These are phyloP conservation scores for Globodera ellingtonae DNA, from an alignment of 1,140 invertebrate species.

Conservation along the genomic window DNA sequence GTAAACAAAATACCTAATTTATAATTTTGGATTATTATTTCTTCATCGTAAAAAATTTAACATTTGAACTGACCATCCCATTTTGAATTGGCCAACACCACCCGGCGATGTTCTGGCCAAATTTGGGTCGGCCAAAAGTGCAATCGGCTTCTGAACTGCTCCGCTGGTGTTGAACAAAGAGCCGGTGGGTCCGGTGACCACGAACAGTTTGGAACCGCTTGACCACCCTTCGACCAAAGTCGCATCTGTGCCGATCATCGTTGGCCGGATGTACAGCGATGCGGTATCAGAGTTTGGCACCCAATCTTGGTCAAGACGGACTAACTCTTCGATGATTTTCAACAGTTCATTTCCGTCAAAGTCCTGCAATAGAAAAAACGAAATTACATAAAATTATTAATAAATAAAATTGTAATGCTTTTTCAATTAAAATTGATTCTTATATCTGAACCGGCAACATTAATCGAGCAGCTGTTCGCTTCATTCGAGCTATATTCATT, in stretches of 20 bases:
- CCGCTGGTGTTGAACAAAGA: conserved; percentile 78
- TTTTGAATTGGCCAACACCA: conserved; percentile 88
- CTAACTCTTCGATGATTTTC: conserved; percentile 81
- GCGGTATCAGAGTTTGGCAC: conserved; percentile 79
- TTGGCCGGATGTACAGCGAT: conserved; percentile 93
- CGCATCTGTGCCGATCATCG: conserved; percentile 93
- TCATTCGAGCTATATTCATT: conserved; percentile 91
- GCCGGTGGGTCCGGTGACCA: conserved; percentile 86
- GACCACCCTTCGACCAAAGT: conserved; percentile 70
- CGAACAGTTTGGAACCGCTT: conserved; percentile 82
- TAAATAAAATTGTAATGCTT: neutral
- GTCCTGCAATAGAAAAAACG: conserved; percentile 66
- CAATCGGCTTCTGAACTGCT: conserved; percentile 74
- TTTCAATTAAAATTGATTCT: neutral
- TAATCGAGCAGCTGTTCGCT: conserved; percentile 78
- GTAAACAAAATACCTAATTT: neutral
- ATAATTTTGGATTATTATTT: no score
- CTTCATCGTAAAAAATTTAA: no score
- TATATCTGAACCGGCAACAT: conserved; percentile 75
- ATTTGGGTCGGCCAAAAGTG: conserved; percentile 78
- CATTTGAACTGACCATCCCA: conserved; percentile 74
- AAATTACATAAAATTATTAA: neutral
- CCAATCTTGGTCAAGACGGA: conserved; percentile 94
- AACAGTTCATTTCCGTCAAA: conserved; percentile 87
- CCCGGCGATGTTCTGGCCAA: conserved; percentile 90